Evolutionary conservation across 2,797 vertebrate genomes (phyloP).

Genomic region (Cyclura pinguis): DNA sequence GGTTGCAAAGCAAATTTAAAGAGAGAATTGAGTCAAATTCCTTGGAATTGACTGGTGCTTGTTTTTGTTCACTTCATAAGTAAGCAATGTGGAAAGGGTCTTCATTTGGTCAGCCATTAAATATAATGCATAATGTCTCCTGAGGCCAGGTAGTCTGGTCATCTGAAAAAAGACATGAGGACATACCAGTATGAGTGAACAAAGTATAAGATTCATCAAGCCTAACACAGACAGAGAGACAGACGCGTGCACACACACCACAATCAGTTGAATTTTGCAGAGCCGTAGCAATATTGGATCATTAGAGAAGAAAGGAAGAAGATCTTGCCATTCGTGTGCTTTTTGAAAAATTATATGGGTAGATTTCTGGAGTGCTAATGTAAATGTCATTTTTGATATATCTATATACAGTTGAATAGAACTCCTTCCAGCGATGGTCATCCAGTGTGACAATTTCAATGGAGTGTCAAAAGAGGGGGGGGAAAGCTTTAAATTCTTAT

Average conservation of each 20-base stretch:
- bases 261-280: neutral
- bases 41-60: neutral
- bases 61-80: neutral
- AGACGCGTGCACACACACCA: neutral
- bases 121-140: neutral
- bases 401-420: constrained; percentile 20
- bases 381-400: constrained; percentile 40
- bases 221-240: neutral
- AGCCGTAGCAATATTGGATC: constrained; percentile 35
- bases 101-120: neutral
- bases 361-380: constrained; percentile 20
- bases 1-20: neutral
- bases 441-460: constrained; percentile 33
- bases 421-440: constrained; percentile 4
- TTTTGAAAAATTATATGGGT: constrained; percentile 20
- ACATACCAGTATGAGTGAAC: neutral
- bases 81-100: neutral
- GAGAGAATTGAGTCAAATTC: neutral
- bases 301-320: constrained; percentile 24
- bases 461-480: neutral
- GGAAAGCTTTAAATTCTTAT: constrained; percentile 8
- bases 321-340: constrained; percentile 23
- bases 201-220: constrained; percentile 7
- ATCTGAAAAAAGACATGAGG: neutral
- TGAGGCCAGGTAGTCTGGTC: constrained; percentile 5